phyloP scores from a whole-genome alignment of 2,797 vertebrate species.

The Neoniphon sammara region DNA sequence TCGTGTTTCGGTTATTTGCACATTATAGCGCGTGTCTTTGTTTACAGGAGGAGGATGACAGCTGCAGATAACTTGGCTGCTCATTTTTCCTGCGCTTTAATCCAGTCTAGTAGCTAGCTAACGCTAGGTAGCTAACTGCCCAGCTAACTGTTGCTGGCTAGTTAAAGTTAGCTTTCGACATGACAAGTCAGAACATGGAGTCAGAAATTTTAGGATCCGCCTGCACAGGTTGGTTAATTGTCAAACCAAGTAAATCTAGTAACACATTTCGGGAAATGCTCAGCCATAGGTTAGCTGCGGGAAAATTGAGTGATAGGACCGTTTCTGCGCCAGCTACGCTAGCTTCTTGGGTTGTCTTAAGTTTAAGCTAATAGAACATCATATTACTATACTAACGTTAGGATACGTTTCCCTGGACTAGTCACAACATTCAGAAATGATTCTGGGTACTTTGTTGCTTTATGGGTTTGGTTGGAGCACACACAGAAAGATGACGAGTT shows the following conservation, averaged over 20 bases:
- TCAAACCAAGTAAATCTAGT: accelerated
- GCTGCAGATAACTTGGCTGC: background rate
- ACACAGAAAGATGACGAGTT: background rate
- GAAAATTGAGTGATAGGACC: background rate
- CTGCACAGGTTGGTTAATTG: conserved; percentile 60
- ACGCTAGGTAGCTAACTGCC: conserved; percentile 5
- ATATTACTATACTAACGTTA: background rate
- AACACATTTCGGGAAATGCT: background rate
- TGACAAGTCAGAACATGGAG: conserved; percentile 55
- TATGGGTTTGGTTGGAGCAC: background rate
- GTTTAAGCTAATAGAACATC: background rate
- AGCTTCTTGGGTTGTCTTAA: background rate
- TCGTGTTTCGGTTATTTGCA: background rate
- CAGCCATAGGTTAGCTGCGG: background rate
- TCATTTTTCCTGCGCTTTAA: background rate
- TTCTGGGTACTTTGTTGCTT: background rate
- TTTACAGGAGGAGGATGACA: background rate
- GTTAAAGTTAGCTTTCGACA: conserved; percentile 16
- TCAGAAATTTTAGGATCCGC: background rate
- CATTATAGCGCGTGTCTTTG: accelerated
- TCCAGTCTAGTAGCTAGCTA: background rate
- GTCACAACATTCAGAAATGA: too few species aligned
- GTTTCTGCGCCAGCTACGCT: background rate
- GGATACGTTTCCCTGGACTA: too few species aligned
- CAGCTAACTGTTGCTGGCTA: conserved; percentile 33